These are phyloP conservation scores for Uropsilus gracilis DNA, from an alignment of 2,113 vertebrate species.

Conservation along the genomic window DNA sequence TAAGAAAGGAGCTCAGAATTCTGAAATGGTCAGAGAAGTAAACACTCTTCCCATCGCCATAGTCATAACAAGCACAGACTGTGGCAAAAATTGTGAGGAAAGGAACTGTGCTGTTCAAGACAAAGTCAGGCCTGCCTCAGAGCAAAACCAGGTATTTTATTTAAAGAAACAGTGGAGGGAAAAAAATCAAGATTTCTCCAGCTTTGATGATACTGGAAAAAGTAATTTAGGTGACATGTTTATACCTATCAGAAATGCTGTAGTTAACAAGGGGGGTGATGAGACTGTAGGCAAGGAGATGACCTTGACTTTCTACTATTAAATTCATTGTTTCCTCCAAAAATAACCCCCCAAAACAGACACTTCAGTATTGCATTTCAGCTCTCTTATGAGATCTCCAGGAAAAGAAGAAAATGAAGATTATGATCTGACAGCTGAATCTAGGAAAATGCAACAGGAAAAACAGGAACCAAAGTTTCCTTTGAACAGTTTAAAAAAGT, in stretches of 20 bases:
- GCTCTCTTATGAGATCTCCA: slow-evolving; percentile 86
- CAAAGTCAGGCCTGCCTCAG: not conserved
- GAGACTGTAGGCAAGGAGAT: slow-evolving; percentile 85
- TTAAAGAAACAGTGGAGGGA: not conserved
- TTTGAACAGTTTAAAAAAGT: slow-evolving; percentile 75
- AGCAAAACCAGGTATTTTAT: not conserved
- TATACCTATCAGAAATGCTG: slow-evolving; percentile 49
- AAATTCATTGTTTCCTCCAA: slow-evolving; percentile 82
- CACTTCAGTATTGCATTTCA: slow-evolving; percentile 84
- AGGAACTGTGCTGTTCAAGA: not conserved
- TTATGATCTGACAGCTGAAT: slow-evolving; percentile 75
- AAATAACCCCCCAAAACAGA: slow-evolving; percentile 84
- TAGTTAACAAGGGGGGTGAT: slow-evolving; percentile 80
- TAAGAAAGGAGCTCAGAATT: not conserved
- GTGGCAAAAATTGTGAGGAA: not conserved
- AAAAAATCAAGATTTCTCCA: not conserved
- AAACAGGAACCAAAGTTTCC: slow-evolving; percentile 84
- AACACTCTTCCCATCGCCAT: not conserved
- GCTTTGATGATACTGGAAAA: not conserved
- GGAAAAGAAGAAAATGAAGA: slow-evolving; percentile 90
- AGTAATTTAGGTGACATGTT: not conserved
- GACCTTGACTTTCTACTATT: slow-evolving; percentile 89
- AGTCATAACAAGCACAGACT: not conserved
- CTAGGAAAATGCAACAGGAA: slow-evolving; percentile 79
- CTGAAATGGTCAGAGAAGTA: not conserved